These are phyloP conservation scores for Phoebastria nigripes DNA, from an alignment of 2,797 vertebrate genomes.

Conservation along the genomic window DNA sequence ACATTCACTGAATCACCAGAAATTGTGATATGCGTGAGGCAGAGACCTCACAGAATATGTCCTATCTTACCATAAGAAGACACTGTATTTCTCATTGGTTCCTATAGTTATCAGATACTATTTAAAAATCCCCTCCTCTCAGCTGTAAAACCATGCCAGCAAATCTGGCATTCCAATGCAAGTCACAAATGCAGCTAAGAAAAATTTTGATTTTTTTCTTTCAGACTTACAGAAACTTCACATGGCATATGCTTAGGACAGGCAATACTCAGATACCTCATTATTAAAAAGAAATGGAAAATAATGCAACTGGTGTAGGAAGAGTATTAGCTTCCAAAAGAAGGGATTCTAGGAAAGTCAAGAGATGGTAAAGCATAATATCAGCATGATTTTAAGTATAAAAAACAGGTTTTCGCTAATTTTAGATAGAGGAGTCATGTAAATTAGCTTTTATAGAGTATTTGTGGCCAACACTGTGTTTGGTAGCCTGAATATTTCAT, in stretches of 20 bases:
- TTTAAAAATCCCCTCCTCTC: slow-evolving; percentile 36
- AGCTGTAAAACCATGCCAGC: background rate
- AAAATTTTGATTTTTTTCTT: background rate
- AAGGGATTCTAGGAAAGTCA: background rate
- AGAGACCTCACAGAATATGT: background rate
- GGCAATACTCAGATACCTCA: background rate
- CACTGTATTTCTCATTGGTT: background rate
- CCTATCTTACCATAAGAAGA: background rate
- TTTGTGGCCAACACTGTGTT: background rate
- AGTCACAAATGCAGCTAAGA: slow-evolving; percentile 6
- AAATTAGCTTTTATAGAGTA: background rate
- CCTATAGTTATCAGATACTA: slow-evolving; percentile 33
- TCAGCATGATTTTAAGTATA: background rate
- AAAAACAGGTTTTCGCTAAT: background rate
- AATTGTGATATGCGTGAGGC: background rate
- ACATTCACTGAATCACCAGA: background rate
- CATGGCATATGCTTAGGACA: background rate
- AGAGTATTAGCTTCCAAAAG: background rate
- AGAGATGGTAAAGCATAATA: background rate
- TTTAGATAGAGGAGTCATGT: background rate
- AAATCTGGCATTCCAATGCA: background rate
- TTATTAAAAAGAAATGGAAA: background rate
- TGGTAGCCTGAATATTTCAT: background rate
- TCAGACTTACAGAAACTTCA: background rate
- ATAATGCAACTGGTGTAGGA: background rate